These are phyloP conservation scores for Montipora efflorescens DNA, from an alignment of 64 coral and sea anemone species.

Conservation along the genomic window DNA sequence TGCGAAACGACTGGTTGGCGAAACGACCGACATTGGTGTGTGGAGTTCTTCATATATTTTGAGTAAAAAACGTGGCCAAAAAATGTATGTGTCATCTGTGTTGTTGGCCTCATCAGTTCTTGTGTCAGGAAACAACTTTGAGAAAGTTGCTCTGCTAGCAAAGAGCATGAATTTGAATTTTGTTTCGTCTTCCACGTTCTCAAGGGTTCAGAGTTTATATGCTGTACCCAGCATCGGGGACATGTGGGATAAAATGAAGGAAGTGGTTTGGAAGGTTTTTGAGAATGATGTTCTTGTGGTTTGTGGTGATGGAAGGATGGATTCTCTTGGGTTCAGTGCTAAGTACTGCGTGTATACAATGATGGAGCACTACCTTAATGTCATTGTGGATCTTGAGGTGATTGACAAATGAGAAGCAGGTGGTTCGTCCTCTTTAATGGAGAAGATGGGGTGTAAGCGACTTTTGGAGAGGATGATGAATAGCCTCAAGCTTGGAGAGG, in stretches of 20 bases:
- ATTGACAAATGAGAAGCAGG: slow-evolving; percentile 56
- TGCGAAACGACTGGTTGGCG: no score
- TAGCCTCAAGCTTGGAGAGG: slow-evolving; percentile 35
- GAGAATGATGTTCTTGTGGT: slow-evolving; percentile 30
- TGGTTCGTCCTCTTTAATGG: slow-evolving; percentile 42
- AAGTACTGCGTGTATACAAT: slow-evolving; percentile 63
- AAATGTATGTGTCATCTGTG: slow-evolving; percentile 28
- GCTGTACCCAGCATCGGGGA: slow-evolving; percentile 9
- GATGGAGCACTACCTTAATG: slow-evolving; percentile 60
- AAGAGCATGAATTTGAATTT: slow-evolving; percentile 52
- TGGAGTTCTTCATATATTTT: slow-evolving; percentile 39
- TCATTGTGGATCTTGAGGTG: slow-evolving; percentile 54
- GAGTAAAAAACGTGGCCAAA: slow-evolving; percentile 11
- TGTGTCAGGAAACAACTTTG: slow-evolving; percentile 60
- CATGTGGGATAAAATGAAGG: slow-evolving; percentile 31
- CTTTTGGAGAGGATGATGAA: slow-evolving; percentile 29
- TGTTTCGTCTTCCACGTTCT: slow-evolving; percentile 42
- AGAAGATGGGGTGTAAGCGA: slow-evolving; percentile 28
- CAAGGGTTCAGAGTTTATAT: slow-evolving; percentile 54
- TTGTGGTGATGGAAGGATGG: slow-evolving; percentile 69
- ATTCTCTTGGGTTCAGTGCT: slow-evolving; percentile 63
- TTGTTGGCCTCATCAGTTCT: slow-evolving; percentile 43
- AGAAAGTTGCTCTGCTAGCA: slow-evolving; percentile 35
- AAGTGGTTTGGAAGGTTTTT: not conserved
- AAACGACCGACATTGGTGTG: no score